Evolutionary conservation across 2,888 invertebrate species (phyloP).

Genomic region (Andrena chrysosceles): DNA sequence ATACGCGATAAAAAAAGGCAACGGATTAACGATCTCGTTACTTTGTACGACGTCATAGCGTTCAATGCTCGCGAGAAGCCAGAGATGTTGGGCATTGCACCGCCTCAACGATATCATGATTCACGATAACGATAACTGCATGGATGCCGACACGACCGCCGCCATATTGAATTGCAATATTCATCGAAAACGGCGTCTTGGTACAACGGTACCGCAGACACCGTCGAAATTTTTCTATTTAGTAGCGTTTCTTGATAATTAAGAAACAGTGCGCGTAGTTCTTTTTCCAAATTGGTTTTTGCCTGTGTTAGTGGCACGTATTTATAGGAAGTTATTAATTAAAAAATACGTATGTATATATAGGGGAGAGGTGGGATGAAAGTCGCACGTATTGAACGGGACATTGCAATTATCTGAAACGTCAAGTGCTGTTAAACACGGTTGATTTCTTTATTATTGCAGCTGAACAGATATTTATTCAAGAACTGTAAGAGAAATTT

Average conservation of each 20-base stretch:
- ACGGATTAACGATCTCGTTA: conserved; percentile 69
- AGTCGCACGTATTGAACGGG: too few species aligned
- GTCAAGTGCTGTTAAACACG: too few species aligned
- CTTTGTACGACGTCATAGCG: conserved; percentile 63
- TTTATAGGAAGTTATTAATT: too few species aligned
- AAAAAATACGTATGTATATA: too few species aligned
- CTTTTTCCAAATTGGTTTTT: neutral
- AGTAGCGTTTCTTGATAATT: neutral
- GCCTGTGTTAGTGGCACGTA: neutral
- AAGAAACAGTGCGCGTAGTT: neutral
- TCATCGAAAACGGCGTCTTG: conserved; percentile 55
- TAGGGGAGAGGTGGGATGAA: too few species aligned
- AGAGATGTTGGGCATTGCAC: conserved; percentile 53
- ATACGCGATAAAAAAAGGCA: conserved; percentile 55
- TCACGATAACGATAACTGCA: conserved; percentile 71
- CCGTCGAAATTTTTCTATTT: conserved; percentile 11
- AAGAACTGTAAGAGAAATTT: too few species aligned
- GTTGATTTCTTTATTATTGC: too few species aligned
- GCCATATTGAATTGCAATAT: conserved; percentile 72
- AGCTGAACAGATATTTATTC: too few species aligned
- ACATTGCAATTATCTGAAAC: too few species aligned
- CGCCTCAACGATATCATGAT: conserved; percentile 66
- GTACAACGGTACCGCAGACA: conserved; percentile 13
- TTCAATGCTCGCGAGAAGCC: conserved; percentile 52
- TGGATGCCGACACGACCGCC: conserved; percentile 55